Base-by-base conservation (phyloP, 2,888 invertebrate species). In the Microctonus hyperodae region DNA sequence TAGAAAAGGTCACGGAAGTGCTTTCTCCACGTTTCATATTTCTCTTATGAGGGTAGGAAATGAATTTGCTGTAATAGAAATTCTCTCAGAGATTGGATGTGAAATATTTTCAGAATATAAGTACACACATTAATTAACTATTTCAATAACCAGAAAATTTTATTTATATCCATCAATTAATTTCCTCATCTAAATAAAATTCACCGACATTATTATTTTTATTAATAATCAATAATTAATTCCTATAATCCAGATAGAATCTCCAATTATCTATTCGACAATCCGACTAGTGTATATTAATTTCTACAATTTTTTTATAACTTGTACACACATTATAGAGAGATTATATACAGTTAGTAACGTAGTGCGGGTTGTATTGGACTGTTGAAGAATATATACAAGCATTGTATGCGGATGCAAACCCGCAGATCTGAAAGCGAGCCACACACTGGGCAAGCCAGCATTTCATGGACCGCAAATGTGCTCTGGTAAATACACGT, bases 1-100 rank as follows among this genome's bases (percentile, higher is more conserved):
- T 63, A 63, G 61, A 28, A 50, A 51, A 63, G 63, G 40, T 55
- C 37, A 55, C 51, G 56, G 63, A 63, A 56, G 63, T 63, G 16
- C 25, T 63, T 44, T 55, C 53, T 62, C 56, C 20, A 40, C 53
- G 23, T 55, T 55, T 63, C 44, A 55, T 55, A 63, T 63, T 55
- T 63, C 37, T 63, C 40, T 55, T 63, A 61, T 23, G 11, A 22
- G 40, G 20, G 40, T 31, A 55, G 37, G 25, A 31, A 63, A 55
- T 44, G 37, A 55, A 55, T 44, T 55, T 22, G 28, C 40, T 44
- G n/a, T 40, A 63, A 56, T 63, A 63, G 50, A 63, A 63, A 20
- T 23, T 40, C 25, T 7, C 9, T 13, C 23, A 3, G 20, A 20
- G 44, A 44, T 44, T 44, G 44, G 44, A 20, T 44, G 44, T 16